phyloP scores from a whole-genome alignment of 2,113 vertebrate species.

The Isurus oxyrinchus region DNA sequence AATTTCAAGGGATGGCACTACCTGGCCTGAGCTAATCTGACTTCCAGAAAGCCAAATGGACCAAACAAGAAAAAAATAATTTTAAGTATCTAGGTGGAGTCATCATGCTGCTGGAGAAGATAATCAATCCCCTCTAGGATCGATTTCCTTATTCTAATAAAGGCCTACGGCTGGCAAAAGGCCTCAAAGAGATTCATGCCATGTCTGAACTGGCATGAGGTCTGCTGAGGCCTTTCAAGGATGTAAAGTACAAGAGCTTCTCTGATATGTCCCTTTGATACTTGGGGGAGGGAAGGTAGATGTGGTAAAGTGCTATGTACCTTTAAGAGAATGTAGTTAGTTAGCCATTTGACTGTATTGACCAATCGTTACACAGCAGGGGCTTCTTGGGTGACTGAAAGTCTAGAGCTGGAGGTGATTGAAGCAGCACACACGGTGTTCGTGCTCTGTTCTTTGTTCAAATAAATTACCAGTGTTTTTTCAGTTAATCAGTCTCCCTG shows the following conservation, averaged over 20 bases:
- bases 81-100: background rate
- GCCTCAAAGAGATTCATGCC: background rate
- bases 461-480: too few species aligned
- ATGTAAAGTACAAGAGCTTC: background rate
- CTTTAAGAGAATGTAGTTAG: too few species aligned
- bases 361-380: too few species aligned
- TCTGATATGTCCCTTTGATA: background rate
- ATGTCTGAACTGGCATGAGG: background rate
- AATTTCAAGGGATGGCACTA: background rate
- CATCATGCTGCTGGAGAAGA: background rate
- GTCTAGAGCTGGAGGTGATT: too few species aligned
- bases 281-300: background rate
- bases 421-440: too few species aligned
- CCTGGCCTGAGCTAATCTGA: background rate
- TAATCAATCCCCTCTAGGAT: background rate
- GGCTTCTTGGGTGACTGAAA: too few species aligned
- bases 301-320: too few species aligned
- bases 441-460: too few species aligned
- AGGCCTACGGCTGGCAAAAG: background rate
- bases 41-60: background rate
- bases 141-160: background rate
- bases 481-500: too few species aligned
- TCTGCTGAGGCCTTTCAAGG: background rate
- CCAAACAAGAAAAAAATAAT: background rate
- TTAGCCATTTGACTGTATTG: too few species aligned